Evolutionary conservation across 2,888 invertebrate species (phyloP).

Genomic region (Plemyria rubiginata): DNA sequence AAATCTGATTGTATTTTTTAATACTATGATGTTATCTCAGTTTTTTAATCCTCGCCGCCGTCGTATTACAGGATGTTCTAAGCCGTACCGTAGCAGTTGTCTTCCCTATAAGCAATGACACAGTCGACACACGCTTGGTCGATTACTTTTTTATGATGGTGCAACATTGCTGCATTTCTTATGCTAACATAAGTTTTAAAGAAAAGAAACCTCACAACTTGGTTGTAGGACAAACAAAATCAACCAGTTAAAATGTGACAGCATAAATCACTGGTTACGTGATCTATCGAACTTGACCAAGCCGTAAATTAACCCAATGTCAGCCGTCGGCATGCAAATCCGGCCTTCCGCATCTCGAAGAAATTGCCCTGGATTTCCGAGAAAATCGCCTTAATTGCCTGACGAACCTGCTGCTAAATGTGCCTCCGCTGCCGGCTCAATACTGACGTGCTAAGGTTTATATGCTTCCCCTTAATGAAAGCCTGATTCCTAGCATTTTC

Average conservation of each 20-base stretch:
- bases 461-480: conserved; percentile 27
- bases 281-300: conserved; percentile 38
- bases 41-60: no score
- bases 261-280: conserved; percentile 32
- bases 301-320: conserved; percentile 48
- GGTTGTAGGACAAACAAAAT: conserved; percentile 1
- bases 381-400: conserved; percentile 71
- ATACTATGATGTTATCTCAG: no score
- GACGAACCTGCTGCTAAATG: conserved; percentile 49
- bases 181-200: no score
- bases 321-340: conserved; percentile 48
- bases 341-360: conserved; percentile 61
- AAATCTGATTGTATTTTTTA: no score
- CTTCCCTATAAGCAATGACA: no score
- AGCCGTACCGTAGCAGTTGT: no score
- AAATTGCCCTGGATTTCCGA: conserved; percentile 68
- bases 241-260: background rate
- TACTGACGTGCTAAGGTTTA: conserved; percentile 29
- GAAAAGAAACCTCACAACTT: background rate
- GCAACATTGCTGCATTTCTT: no score
- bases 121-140: no score
- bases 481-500: conserved; percentile 26
- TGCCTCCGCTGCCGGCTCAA: conserved; percentile 32
- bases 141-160: no score
- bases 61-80: no score